phyloP scores from a whole-genome alignment of 2,113 vertebrate species.

The Perca flavescens region DNA sequence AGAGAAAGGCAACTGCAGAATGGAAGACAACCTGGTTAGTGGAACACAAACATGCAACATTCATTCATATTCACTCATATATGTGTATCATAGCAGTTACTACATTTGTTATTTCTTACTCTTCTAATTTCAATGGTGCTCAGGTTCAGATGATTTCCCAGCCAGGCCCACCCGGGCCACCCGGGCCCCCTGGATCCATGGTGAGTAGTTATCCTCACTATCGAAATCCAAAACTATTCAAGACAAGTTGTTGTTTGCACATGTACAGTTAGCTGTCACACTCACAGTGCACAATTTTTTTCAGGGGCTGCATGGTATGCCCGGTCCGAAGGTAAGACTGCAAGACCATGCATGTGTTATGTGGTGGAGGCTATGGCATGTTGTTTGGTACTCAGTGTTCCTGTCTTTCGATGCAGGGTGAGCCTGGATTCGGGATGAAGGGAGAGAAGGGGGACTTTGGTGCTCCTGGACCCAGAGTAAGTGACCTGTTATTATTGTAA shows the following conservation, averaged over 20 bases:
- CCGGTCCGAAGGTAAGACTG: conserved; percentile 91
- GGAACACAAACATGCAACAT: conserved; percentile 2
- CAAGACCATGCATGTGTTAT: not conserved
- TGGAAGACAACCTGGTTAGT: conserved; percentile 92
- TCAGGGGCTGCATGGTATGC: conserved; percentile 92
- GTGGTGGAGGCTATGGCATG: not conserved
- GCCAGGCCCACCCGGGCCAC: conserved; percentile 89
- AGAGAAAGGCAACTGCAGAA: conserved; percentile 89
- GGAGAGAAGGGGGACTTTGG: conserved; percentile 84
- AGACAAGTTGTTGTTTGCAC: not conserved
- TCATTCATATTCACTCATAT: not conserved
- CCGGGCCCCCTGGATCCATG: conserved; percentile 81
- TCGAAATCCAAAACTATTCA: not conserved
- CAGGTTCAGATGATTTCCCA: conserved; percentile 91
- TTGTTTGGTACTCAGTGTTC: conserved; percentile 35
- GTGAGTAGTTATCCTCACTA: conserved; percentile 57
- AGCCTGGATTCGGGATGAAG: conserved; percentile 79
- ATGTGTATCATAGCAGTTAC: not conserved
- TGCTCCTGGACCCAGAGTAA: conserved; percentile 76
- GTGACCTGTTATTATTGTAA: conserved; percentile 14
- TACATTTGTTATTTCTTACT: conserved; percentile 14
- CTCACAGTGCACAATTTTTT: conserved; percentile 49
- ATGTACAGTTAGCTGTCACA: not conserved
- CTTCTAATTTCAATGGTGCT: not conserved
- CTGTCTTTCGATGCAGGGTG: conserved; percentile 78